Percentiles rank a stretch among this genome's conserved stretches.
phyloP scores from a whole-genome alignment of 1,140 invertebrate genomes.

The Pachyrhynchus sulphureomaculatus region DNA sequence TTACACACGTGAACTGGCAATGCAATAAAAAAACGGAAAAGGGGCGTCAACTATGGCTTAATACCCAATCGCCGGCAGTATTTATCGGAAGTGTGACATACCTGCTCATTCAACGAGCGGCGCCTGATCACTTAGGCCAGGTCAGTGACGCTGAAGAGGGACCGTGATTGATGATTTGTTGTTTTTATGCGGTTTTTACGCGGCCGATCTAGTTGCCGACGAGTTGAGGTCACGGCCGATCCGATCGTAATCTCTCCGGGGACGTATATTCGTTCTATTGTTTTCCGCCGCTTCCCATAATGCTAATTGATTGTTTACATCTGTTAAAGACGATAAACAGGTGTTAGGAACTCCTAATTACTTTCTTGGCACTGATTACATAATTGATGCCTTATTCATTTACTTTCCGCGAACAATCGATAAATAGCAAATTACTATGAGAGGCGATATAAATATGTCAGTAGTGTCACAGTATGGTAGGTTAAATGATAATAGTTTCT shows the following conservation, averaged over 20 bases:
- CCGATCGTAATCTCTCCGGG: conserved; percentile 13
- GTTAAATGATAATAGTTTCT: no score
- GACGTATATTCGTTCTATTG: background rate
- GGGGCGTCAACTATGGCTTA: conserved; percentile 37
- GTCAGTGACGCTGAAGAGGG: conserved; percentile 34
- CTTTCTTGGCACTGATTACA: background rate
- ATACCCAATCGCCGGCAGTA: conserved; percentile 30
- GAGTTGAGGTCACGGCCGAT: conserved; percentile 30
- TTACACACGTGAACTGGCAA: conserved; percentile 37
- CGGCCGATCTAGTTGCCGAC: conserved; percentile 28
- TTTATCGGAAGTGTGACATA: conserved; percentile 41
- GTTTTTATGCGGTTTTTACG: conserved; percentile 23
- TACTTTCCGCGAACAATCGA: no score
- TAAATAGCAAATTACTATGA: no score
- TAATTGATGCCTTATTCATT: no score
- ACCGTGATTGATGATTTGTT: conserved; percentile 35
- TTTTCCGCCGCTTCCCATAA: background rate
- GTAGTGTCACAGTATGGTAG: no score
- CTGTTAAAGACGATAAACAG: background rate
- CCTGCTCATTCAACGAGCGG: conserved; percentile 12
- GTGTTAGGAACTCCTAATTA: background rate
- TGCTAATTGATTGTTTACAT: background rate
- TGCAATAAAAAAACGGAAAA: conserved; percentile 43
- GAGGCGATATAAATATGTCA: no score
- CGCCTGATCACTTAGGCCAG: conserved; percentile 20